Percentiles rank a stretch among this genome's conserved stretches.
phyloP scores from a whole-genome alignment of 2,113 vertebrate genomes.

The Lepus europaeus region DNA sequence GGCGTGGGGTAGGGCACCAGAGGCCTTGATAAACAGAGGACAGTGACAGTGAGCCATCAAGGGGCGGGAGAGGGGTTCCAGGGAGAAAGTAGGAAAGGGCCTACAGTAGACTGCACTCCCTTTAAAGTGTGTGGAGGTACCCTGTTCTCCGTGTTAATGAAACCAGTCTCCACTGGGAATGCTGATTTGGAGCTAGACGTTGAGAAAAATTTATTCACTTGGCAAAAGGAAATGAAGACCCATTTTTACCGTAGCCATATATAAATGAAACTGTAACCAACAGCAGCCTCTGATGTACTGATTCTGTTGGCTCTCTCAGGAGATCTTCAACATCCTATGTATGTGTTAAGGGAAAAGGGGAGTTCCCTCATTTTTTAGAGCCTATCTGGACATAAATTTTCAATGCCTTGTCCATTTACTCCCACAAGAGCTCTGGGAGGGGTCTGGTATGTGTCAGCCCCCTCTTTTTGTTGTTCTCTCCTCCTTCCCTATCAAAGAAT shows the following conservation, averaged over 20 bases:
- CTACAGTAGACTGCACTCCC: neutral
- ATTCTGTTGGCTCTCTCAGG: neutral
- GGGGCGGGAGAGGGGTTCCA: neutral
- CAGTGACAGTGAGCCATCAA: neutral
- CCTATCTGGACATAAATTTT: neutral
- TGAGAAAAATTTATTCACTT: neutral
- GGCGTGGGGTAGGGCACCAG: neutral
- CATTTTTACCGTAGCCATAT: neutral
- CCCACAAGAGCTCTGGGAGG: neutral
- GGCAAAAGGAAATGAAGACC: constrained; percentile 1
- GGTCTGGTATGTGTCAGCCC: neutral
- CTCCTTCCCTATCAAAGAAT: neutral
- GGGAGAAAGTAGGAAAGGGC: neutral
- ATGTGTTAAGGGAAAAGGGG: neutral
- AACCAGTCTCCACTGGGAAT: neutral
- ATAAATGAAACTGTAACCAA: neutral
- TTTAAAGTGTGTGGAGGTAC: neutral
- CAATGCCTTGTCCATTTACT: neutral
- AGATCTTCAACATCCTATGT: neutral
- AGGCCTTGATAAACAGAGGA: neutral
- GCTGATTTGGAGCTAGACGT: neutral
- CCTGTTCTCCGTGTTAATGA: neutral
- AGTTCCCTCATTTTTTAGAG: neutral
- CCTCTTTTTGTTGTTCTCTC: neutral
- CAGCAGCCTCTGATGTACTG: neutral